Base-by-base conservation (phyloP, 2,888 invertebrate genomes). In the Brachyopa scutellaris region DNA sequence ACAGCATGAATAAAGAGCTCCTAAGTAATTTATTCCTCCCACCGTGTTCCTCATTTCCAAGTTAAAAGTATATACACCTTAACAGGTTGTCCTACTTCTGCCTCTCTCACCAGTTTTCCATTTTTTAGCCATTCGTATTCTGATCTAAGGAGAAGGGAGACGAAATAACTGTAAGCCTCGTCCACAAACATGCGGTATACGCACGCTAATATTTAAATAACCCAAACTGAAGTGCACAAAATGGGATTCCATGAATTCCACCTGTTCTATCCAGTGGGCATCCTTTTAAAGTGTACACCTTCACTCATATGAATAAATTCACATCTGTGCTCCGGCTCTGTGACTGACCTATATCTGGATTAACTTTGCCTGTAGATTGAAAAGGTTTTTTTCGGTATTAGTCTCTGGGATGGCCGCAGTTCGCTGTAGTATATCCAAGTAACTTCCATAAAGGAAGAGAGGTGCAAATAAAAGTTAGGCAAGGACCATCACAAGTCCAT, bases 171-270 rank as follows among this genome's bases (percentile, higher is more conserved):
- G 19, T 3, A 38, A 40, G 40, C 13, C 23, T 49, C 36, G 26
- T 49, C 38, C 26, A n/a, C 38, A 49, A 36, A 49, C 49, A 64
- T 49, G 64, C 38, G 64, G 49, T 38, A 38, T 49, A 38, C 49
- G 33, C 47, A 62, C 42, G 45, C 47, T 62, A 62, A 62, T 62
- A 62, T 62, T 62, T 62, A 49, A 64, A 64, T 64, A 36, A 45
- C 42, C 42, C 45, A 29, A 59, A 40, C n/a, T 42, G 40, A 51
- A 38, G 45, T 29, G 45, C 42, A 61, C 45, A 13, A 45, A 61
- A 45, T 61, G 31, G 42, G 19, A 59, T 17, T 59, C 11, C 59
- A 29, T 42, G n/a, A n/a, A n/a, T n/a, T n/a, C n/a, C n/a, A n/a
- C n/a, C 11, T 29, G 15, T 11, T 40, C 17, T 40, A 8, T 13